These are phyloP conservation scores for Sebastes steindachneri DNA, from an alignment of 2,797 vertebrate genomes.

Conservation along the genomic window DNA sequence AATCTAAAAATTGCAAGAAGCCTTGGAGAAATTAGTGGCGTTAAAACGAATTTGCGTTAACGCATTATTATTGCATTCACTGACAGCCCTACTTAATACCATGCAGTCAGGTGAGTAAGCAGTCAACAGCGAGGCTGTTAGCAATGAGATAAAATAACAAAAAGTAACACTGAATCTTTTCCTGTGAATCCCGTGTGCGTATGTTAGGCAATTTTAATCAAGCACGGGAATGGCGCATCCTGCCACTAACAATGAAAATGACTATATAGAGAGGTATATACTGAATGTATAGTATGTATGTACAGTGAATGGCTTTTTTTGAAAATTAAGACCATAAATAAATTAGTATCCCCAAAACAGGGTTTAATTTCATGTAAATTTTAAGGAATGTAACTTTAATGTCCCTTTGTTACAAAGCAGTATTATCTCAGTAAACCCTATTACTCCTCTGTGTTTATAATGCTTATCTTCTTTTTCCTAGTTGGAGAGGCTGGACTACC, in stretches of 20 bases:
- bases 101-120: neutral
- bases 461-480: slow-evolving; percentile 35
- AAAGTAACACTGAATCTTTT: neutral
- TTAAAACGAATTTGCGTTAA: no score
- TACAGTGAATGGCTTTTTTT: neutral
- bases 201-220: neutral
- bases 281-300: no score
- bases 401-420: neutral
- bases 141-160: neutral
- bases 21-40: no score
- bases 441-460: neutral
- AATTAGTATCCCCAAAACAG: neutral
- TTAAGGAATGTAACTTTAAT: neutral
- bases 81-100: no score
- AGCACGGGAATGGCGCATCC: neutral
- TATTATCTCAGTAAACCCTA: neutral
- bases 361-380: neutral
- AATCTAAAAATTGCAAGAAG: no score
- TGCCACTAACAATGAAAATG: neutral
- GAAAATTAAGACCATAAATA: neutral
- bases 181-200: neutral
- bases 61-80: no score
- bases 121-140: neutral
- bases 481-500: slow-evolving; percentile 71
- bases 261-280: neutral